These are phyloP conservation scores for Nothocercus nigrocapillus DNA, from an alignment of 2,113 vertebrate species.

Conservation along the genomic window DNA sequence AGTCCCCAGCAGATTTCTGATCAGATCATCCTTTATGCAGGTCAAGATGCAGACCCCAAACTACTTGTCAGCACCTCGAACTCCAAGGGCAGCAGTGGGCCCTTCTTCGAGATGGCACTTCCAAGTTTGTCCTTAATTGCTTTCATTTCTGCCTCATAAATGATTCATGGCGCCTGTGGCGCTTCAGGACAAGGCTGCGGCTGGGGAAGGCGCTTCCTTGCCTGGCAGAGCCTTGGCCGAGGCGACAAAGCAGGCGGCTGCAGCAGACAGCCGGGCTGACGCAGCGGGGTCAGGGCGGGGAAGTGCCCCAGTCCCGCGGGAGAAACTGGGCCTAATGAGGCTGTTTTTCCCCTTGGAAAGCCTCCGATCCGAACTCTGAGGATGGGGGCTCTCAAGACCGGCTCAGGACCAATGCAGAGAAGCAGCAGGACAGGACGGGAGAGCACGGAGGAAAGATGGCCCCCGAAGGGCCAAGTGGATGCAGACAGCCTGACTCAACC, in stretches of 20 bases:
- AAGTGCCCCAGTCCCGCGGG: conserved; percentile 20
- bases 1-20: not conserved
- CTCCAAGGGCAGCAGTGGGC: conserved; percentile 21
- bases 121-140: conserved; percentile 67
- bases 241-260: not conserved
- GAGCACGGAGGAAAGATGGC: not conserved
- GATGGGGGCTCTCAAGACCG: not conserved
- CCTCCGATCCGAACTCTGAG: not conserved
- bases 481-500: not conserved
- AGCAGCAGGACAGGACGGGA: not conserved
- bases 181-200: not conserved
- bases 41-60: not conserved
- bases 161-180: not conserved
- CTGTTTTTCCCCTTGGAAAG: not conserved
- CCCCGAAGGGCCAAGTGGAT: not conserved
- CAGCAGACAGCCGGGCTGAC: not conserved
- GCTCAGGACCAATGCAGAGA: not conserved
- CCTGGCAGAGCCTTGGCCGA: not conserved
- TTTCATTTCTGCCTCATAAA: conserved; percentile 67
- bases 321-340: not conserved
- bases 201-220: not conserved
- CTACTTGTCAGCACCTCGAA: conserved; percentile 24
- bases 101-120: conserved; percentile 36
- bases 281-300: conserved; percentile 1
- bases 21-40: not conserved